A percentile compares a stretch with the other conserved stretches of the same genome.
Conservation (phyloP, 2,113 vertebrate genomes). For the Lepus americanus region DNA sequence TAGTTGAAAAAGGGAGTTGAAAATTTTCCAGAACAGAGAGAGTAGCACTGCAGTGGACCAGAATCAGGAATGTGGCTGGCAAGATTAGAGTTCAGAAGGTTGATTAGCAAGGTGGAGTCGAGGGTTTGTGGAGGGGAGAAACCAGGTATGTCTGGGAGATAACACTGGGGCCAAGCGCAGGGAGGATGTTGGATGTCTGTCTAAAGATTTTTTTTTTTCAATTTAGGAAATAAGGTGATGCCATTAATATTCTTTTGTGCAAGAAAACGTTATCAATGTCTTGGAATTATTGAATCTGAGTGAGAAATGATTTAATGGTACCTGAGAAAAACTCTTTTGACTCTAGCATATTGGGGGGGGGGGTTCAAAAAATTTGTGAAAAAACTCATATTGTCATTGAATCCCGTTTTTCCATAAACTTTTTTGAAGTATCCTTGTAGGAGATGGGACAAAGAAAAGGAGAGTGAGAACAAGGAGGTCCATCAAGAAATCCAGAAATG, state of each 20-base stretch:
- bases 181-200: background rate
- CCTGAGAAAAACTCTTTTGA: background rate
- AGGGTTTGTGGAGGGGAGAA: background rate
- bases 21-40: background rate
- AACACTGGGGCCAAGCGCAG: background rate
- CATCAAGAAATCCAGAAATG: background rate
- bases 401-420: too few species aligned
- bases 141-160: slow-evolving; percentile 7
- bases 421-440: too few species aligned
- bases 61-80: slow-evolving; percentile 22
- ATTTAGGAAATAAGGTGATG: background rate
- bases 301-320: background rate
- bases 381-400: too few species aligned
- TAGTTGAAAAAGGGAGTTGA: background rate
- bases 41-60: background rate
- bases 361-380: too few species aligned
- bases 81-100: background rate
- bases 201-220: background rate
- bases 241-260: background rate
- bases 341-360: background rate
- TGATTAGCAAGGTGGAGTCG: background rate
- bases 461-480: background rate
- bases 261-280: background rate
- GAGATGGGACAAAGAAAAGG: background rate
- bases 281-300: background rate